Evolutionary conservation across 1,140 invertebrate species (phyloP).

Genomic region (Aphis gossypii): DNA sequence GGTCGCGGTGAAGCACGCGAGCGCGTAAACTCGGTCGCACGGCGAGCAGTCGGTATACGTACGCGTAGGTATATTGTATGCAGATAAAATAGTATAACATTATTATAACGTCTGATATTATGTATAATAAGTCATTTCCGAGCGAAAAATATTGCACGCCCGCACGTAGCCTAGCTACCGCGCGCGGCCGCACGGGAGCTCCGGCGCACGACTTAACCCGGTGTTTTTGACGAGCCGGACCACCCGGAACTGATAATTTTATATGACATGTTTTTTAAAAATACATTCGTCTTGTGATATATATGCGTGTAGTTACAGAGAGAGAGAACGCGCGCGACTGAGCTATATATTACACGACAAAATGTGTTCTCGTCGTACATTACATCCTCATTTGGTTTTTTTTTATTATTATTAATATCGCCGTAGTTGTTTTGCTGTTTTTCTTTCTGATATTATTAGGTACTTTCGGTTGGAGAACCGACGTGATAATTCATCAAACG

Average conservation of each 20-base stretch:
- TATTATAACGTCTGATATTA: not conserved
- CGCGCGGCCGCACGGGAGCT: not conserved
- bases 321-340: not conserved
- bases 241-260: not conserved
- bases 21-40: not conserved
- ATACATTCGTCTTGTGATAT: too few species aligned
- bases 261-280: too few species aligned
- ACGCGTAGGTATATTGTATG: not conserved
- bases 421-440: not conserved
- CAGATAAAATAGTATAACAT: not conserved
- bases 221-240: not conserved
- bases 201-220: not conserved
- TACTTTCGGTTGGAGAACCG: not conserved
- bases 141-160: not conserved
- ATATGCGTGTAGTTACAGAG: too few species aligned
- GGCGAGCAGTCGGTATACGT: not conserved
- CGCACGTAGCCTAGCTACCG: not conserved
- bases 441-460: not conserved
- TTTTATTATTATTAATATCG: not conserved
- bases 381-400: not conserved
- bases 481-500: slow-evolving; percentile 2
- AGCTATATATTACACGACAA: not conserved
- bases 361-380: not conserved
- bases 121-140: not conserved
- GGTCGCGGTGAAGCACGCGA: not conserved